phyloP scores from a whole-genome alignment of 1,140 invertebrate genomes.

The Pristionchus pacificus region DNA sequence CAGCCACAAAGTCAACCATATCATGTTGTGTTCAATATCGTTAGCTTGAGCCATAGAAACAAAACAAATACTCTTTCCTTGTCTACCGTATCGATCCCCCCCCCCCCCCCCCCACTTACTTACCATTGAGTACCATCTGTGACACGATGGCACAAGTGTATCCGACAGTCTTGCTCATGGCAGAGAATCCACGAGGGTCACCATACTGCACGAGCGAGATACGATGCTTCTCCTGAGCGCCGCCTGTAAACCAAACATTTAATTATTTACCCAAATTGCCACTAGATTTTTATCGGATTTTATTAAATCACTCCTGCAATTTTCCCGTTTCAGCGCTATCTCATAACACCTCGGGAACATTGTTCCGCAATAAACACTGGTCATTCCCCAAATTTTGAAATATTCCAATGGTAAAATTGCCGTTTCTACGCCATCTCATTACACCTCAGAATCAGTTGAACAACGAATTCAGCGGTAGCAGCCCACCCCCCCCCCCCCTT shows the following conservation, averaged over 20 bases:
- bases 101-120: background rate
- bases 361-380: too few relatives aligned
- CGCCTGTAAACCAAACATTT: constrained; percentile 17
- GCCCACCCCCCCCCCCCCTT: too few relatives aligned
- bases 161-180: constrained; percentile 95
- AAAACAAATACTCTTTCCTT: background rate
- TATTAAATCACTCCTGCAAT: too few relatives aligned
- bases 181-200: constrained; percentile 77
- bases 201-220: constrained; percentile 92
- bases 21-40: background rate
- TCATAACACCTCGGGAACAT: too few relatives aligned
- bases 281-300: too few relatives aligned
- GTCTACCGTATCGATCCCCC: background rate
- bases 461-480: too few relatives aligned
- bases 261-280: constrained; percentile 3
- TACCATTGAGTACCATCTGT: constrained; percentile 92
- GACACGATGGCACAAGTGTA: constrained; percentile 90
- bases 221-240: constrained; percentile 70
- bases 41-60: background rate
- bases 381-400: too few relatives aligned
- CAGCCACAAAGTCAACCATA: background rate
- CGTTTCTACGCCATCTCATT: too few relatives aligned
- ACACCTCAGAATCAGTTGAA: too few relatives aligned
- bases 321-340: too few relatives aligned
- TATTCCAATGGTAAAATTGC: too few relatives aligned